A percentile compares a stretch with the other conserved stretches of the same genome.
Evolutionary conservation across 2,113 vertebrate species (phyloP).

Genomic region (Malurus cyaneus): DNA sequence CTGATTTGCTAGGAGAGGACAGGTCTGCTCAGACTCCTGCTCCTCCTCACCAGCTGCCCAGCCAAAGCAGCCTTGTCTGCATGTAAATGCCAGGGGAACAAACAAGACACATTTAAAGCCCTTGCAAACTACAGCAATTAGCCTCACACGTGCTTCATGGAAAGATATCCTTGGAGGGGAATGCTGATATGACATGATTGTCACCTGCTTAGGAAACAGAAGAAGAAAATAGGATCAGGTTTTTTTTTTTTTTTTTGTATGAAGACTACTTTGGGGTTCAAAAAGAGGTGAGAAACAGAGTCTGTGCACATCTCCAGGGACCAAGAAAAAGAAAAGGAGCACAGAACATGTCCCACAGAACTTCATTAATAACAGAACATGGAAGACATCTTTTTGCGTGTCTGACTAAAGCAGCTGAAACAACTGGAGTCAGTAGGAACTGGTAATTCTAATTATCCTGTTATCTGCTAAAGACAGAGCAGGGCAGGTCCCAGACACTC

Average conservation of each 20-base stretch:
- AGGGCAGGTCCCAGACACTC: neutral
- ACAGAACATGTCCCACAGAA: neutral
- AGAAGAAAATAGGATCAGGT: neutral
- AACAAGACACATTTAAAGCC: neutral
- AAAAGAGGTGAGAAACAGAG: neutral
- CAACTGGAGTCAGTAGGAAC: neutral
- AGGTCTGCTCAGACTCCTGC: neutral
- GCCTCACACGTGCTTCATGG: neutral
- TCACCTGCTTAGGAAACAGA: neutral
- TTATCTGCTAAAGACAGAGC: neutral
- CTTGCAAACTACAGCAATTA: neutral
- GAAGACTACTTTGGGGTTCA: neutral
- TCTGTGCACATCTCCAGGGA: neutral
- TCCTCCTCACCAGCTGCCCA: neutral
- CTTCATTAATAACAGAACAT: neutral
- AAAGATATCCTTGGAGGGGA: neutral
- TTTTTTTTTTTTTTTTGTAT: neutral
- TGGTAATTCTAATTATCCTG: neutral
- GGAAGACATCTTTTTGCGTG: neutral
- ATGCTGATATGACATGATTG: neutral
- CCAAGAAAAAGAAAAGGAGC: neutral
- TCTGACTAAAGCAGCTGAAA: neutral
- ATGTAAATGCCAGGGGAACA: neutral
- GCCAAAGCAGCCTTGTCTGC: neutral
- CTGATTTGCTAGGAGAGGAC: neutral